Percentiles rank a stretch among this genome's conserved stretches.
Evolutionary conservation across 2,113 vertebrate genomes (phyloP).

Genomic region (Melanotaenia duboulayi): DNA sequence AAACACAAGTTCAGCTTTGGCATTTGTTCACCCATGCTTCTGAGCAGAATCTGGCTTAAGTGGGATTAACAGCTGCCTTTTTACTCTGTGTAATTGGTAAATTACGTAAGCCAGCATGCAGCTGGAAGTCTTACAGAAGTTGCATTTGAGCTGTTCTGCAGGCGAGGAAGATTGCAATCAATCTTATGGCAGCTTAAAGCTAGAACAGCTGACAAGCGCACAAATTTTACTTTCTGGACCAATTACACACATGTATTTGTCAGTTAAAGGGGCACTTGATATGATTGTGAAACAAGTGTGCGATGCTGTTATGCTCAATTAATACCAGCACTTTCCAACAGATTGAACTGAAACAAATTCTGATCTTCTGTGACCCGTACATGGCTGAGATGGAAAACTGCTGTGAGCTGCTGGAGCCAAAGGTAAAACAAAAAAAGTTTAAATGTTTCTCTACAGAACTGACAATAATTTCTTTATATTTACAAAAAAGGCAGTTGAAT

Average conservation of each 20-base stretch:
- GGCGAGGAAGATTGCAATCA: background rate
- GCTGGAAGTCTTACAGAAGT: background rate
- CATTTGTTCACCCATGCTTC: conserved; percentile 26
- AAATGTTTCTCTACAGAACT: background rate
- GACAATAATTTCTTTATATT: background rate
- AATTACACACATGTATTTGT: conserved; percentile 6
- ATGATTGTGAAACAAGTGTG: conserved; percentile 8
- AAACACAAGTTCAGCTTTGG: conserved; percentile 26
- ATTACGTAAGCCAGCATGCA: conserved; percentile 13
- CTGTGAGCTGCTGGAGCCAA: conserved; percentile 86
- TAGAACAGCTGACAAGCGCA: conserved; percentile 11
- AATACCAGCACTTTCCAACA: conserved; percentile 66
- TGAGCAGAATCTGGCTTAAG: conserved; percentile 30
- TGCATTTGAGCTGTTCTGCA: conserved; percentile 6
- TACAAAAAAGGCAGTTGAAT: background rate
- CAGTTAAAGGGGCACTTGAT: background rate
- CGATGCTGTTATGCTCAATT: background rate
- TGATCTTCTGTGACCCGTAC: conserved; percentile 90
- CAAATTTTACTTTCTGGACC: background rate
- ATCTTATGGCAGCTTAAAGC: background rate
- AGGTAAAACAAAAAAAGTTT: conserved; percentile 79
- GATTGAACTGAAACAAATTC: conserved; percentile 92
- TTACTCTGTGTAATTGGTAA: conserved; percentile 19
- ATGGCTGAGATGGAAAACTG: conserved; percentile 87
- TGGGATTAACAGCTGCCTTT: conserved; percentile 51